Conservation (phyloP, 2,797 vertebrate species). For the Oreonectes daqikongensis region DNA sequence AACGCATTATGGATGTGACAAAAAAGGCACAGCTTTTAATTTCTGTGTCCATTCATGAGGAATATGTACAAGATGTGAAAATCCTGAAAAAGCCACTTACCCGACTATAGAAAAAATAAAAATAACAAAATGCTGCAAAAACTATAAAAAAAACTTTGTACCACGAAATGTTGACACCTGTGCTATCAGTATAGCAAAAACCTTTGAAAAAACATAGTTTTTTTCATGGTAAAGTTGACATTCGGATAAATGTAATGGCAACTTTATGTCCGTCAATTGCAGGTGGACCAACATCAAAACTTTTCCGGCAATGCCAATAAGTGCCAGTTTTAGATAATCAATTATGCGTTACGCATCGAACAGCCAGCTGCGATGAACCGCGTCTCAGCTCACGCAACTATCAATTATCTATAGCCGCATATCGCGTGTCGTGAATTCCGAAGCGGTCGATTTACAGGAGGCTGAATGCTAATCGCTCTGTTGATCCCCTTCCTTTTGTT, state of each 20-base stretch:
- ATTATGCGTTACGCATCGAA: slow-evolving; percentile 20
- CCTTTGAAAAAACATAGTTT: too few species aligned
- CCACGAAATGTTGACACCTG: too few species aligned
- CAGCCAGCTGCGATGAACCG: slow-evolving; percentile 18
- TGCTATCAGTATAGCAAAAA: too few species aligned
- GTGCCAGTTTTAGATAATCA: slow-evolving; percentile 38
- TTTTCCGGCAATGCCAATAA: neutral
- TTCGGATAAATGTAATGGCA: too few species aligned
- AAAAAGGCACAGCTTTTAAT: too few species aligned
- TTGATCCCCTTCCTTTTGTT: slow-evolving; percentile 55
- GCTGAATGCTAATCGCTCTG: slow-evolving; percentile 43
- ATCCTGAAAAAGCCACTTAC: too few species aligned
- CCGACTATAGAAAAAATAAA: too few species aligned
- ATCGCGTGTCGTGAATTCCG: slow-evolving; percentile 44
- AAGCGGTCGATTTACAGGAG: slow-evolving; percentile 41
- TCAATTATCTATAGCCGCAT: slow-evolving; percentile 41
- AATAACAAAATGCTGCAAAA: too few species aligned
- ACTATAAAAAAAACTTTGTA: slow-evolving; percentile 33
- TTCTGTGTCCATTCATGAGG: too few species aligned
- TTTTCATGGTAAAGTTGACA: too few species aligned
- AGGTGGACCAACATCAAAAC: neutral
- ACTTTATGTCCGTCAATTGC: slow-evolving; percentile 14
- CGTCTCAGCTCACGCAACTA: slow-evolving; percentile 37
- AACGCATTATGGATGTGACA: too few species aligned
- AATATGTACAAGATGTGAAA: too few species aligned